Conservation (phyloP, 35 echinoderm and acorn worm genomes). For the Eucidaris tribuloides region DNA sequence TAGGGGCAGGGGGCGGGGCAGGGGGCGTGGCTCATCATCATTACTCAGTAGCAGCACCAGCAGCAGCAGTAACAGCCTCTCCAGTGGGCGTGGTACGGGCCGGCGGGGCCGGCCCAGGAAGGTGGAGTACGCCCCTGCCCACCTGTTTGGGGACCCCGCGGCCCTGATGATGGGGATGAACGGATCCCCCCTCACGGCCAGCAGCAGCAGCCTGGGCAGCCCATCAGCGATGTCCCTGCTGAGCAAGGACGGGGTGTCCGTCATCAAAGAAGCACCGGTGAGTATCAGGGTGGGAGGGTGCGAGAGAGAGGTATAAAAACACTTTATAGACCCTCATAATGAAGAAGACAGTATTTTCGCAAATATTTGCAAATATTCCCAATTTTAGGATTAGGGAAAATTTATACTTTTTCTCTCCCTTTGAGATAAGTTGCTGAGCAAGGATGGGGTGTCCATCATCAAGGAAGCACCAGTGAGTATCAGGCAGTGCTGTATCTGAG, state of each 20-base stretch:
- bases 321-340: too few species aligned
- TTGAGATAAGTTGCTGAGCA: too few species aligned
- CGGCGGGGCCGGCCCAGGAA: constrained; percentile 40
- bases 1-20: constrained; percentile 6
- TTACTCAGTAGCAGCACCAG: neutral
- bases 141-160: constrained; percentile 23
- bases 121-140: constrained; percentile 21
- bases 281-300: too few species aligned
- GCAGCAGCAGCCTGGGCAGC: neutral
- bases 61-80: constrained; percentile 3
- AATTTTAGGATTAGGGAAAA: too few species aligned
- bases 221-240: constrained; percentile 21
- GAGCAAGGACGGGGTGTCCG: constrained; percentile 39
- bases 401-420: too few species aligned
- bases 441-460: too few species aligned
- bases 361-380: too few species aligned
- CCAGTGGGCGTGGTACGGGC: neutral
- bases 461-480: too few species aligned
- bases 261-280: constrained; percentile 52
- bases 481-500: too few species aligned
- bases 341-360: too few species aligned
- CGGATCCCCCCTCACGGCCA: neutral
- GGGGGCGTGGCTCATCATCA: constrained; percentile 14
- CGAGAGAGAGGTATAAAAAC: too few species aligned
- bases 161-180: constrained; percentile 21